Evolutionary conservation across 1,140 invertebrate species (phyloP), one percentile per base, ranked within the genome.

Genomic region (Tetramorium parvispinum): DNA sequence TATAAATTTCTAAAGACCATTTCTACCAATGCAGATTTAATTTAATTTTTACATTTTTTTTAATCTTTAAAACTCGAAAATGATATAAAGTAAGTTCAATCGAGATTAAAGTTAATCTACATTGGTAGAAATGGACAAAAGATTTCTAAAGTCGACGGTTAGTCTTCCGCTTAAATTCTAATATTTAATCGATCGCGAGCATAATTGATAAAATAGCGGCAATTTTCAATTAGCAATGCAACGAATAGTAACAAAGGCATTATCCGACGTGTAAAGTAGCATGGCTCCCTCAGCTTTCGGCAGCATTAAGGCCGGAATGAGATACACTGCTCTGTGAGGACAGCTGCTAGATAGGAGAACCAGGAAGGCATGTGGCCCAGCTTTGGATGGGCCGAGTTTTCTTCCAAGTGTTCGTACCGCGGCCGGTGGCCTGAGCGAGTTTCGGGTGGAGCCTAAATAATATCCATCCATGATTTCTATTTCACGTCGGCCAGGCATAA

Each of bases 341-440:
- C 93, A 94, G 93, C 92, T 94, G 93, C 83, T 79, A 89, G 89
- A 92, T 87, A 88, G 24, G 90, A 87, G 90, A 93, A 90, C 88
- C 86, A 93, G 92, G 91, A 88, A 88, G 87, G 66, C 78, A 79
- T 87, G 79, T 89, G 85, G 81, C 77, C 66, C 59, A 40, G 70
- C 77, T 37, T 53, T 83, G 85, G 66, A 49, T 46, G 49, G 85
- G 68, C 65, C 46, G 70, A 43, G 46, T 87, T 87, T 90, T 90
- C 87, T 85, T 88, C 66, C 43, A 81, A 71, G 59, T 27, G 51
- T 68, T 76, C 65, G 81, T 49, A 37, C 70, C 8, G 16, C 6
- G 53, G 68, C 18, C 71, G 79, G 79, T 46, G n/a, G 68, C 24
- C 24, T 27, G 37, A 32, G 40, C 68, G 40, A 83, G 68, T 82